Percentiles rank a stretch among this genome's conserved stretches.
These are phyloP conservation scores for Myotis vivesi DNA, from an alignment of 2,797 vertebrate genomes.

Conservation along the genomic window DNA sequence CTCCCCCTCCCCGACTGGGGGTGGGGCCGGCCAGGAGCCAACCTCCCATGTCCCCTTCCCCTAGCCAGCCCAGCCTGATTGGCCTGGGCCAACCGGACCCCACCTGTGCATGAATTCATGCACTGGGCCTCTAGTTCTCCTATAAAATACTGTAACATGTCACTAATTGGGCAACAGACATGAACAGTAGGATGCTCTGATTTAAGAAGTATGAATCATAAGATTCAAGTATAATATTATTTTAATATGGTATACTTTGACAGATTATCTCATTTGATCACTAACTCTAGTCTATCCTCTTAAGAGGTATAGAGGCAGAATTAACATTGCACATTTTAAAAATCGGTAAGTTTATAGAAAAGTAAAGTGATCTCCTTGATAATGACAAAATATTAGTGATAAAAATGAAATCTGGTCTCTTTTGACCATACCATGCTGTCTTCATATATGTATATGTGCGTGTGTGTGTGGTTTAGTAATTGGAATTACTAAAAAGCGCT, in stretches of 20 bases:
- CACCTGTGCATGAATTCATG: too few species aligned
- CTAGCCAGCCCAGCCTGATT: too few species aligned
- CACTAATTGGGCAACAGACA: neutral
- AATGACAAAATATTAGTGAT: neutral
- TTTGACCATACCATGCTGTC: neutral
- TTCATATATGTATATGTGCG: neutral
- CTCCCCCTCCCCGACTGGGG: too few species aligned
- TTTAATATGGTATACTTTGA: neutral
- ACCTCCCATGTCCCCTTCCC: too few species aligned
- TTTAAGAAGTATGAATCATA: constrained; percentile 1
- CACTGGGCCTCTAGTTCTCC: neutral
- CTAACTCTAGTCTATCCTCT: neutral
- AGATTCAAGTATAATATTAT: neutral
- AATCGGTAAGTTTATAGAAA: neutral
- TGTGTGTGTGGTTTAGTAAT: neutral
- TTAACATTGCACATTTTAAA: constrained; percentile 13
- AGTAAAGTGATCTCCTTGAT: neutral
- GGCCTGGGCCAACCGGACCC: too few species aligned
- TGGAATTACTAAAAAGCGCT: neutral
- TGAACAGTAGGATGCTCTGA: neutral
- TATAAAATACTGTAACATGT: neutral
- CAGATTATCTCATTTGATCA: neutral
- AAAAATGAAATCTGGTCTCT: neutral
- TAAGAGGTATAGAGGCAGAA: neutral
- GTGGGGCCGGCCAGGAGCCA: too few species aligned